Conservation (phyloP, 1,140 invertebrate genomes). For the Philopotamus ludificatus region DNA sequence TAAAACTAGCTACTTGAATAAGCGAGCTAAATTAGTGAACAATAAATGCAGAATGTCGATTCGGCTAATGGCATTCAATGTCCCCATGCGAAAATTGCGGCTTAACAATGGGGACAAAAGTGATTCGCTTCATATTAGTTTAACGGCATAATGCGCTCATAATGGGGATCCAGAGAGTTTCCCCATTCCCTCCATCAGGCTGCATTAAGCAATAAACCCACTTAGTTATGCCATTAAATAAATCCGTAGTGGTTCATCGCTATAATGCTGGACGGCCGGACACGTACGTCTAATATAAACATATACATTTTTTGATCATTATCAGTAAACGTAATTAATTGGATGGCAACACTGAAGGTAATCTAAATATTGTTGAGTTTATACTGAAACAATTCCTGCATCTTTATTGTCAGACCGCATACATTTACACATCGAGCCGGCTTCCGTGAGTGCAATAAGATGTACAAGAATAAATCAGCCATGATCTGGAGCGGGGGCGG, state of each 20-base stretch:
- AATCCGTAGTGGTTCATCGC: slow-evolving; percentile 10
- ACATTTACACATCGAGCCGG: not conserved
- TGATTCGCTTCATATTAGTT: slow-evolving; percentile 23
- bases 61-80: not conserved
- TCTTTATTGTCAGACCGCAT: no score
- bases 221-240: slow-evolving; percentile 21
- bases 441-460: slow-evolving; percentile 7
- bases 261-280: not conserved
- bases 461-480: slow-evolving; percentile 9
- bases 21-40: not conserved
- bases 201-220: slow-evolving; percentile 19
- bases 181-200: slow-evolving; percentile 6
- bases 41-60: not conserved
- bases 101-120: slow-evolving; percentile 16
- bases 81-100: slow-evolving; percentile 1
- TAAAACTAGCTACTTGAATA: no score
- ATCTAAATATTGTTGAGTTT: no score
- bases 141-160: slow-evolving; percentile 11
- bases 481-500: slow-evolving; percentile 11
- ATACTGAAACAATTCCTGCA: no score
- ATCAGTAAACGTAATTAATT: no score
- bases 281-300: not conserved
- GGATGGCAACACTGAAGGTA: no score
- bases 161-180: slow-evolving; percentile 6
- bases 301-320: not conserved